A percentile compares a stretch with the other conserved stretches of the same genome.
Conservation (phyloP, 2,888 invertebrate genomes). For the Matsumyia berberina region DNA sequence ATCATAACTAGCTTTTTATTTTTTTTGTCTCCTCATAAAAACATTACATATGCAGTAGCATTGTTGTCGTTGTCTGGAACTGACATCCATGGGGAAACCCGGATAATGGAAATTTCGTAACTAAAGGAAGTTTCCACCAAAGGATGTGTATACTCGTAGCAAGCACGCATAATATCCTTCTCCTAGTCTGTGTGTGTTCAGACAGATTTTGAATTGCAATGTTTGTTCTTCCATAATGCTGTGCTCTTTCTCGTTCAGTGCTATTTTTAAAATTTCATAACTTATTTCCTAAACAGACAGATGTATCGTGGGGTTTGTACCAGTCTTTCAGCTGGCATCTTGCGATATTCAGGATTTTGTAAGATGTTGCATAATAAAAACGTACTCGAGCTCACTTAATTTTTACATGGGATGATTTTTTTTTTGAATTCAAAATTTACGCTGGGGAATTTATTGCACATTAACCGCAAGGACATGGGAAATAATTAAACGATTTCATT, state of each 20-base stretch:
- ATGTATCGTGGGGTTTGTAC: conserved; percentile 38
- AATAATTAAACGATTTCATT: too few relatives aligned
- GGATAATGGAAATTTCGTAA: conserved; percentile 36
- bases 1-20: conserved; percentile 4
- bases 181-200: background rate
- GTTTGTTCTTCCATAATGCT: conserved; percentile 41
- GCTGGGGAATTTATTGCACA: too few relatives aligned
- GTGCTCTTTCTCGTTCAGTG: background rate
- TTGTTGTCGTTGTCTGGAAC: conserved; percentile 17
- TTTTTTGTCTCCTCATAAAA: background rate
- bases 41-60: conserved; percentile 17
- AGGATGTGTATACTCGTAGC: too few relatives aligned
- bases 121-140: conserved; percentile 31
- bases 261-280: conserved; percentile 38
- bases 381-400: conserved; percentile 1
- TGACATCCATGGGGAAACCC: conserved; percentile 25
- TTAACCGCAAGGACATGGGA: too few relatives aligned
- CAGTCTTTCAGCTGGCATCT: background rate
- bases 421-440: too few relatives aligned
- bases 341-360: conserved; percentile 17
- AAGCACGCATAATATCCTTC: conserved; percentile 13
- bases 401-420: too few relatives aligned
- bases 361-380: conserved; percentile 16
- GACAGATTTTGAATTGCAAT: conserved; percentile 28
- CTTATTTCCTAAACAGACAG: conserved; percentile 38